These are phyloP conservation scores for Gallinago media DNA, from an alignment of 2,113 vertebrate species.

Conservation along the genomic window DNA sequence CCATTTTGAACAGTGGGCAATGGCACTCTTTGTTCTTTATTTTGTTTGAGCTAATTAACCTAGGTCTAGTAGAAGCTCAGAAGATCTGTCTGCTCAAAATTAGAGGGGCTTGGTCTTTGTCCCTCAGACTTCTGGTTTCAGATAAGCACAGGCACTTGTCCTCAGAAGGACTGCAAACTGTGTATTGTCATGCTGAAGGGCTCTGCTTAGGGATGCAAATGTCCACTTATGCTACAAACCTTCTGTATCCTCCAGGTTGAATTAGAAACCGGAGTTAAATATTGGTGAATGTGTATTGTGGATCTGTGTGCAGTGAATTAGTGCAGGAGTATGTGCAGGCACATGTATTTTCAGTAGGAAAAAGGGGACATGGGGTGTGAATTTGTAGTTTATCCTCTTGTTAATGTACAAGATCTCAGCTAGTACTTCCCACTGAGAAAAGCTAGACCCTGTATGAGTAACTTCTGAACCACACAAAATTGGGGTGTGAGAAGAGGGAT, in stretches of 20 bases:
- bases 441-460: not conserved
- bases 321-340: not conserved
- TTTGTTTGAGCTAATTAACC: not conserved
- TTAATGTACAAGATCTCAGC: not conserved
- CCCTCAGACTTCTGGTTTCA: not conserved
- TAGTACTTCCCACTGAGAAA: not conserved
- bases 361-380: not conserved
- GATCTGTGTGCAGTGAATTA: not conserved
- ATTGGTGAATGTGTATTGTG: not conserved
- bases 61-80: not conserved
- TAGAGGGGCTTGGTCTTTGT: not conserved
- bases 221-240: not conserved
- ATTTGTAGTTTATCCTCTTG: not conserved
- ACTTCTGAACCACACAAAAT: not conserved
- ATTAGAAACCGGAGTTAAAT: not conserved
- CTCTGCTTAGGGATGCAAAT: not conserved
- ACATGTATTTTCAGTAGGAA: not conserved
- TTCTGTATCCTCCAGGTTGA: not conserved
- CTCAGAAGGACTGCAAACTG: not conserved
- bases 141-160: rapidly evolving
- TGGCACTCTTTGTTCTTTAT: not conserved
- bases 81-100: not conserved
- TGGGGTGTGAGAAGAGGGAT: not conserved
- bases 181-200: not conserved
- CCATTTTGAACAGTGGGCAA: not conserved